phyloP scores from a whole-genome alignment of 2,888 invertebrate species.

The Volucella zonaria region DNA sequence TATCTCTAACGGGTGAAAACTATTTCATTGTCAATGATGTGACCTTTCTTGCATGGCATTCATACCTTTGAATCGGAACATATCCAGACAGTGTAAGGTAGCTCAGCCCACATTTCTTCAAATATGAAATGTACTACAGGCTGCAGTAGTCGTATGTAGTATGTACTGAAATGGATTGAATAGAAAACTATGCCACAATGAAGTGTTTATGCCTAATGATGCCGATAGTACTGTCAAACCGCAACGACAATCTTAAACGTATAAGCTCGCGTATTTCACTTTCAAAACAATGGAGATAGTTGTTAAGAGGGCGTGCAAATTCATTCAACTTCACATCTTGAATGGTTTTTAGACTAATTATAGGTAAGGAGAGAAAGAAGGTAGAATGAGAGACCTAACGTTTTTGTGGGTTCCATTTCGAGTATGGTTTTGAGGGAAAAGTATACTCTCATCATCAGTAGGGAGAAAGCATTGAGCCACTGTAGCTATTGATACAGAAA shows the following conservation, averaged over 20 bases:
- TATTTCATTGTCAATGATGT: constrained; percentile 70
- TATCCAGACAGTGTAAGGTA: neutral
- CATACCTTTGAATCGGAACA: no score
- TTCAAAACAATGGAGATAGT: constrained; percentile 63
- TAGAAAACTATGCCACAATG: constrained; percentile 53
- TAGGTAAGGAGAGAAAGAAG: constrained; percentile 1
- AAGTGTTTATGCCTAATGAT: constrained; percentile 29
- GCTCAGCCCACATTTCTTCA: constrained; percentile 44
- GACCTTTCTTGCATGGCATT: constrained; percentile 58
- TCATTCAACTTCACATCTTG: constrained; percentile 41
- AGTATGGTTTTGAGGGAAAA: constrained; percentile 46
- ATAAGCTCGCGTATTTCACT: constrained; percentile 26
- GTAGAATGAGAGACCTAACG: constrained; percentile 38
- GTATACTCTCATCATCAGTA: constrained; percentile 28
- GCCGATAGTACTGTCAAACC: constrained; percentile 50
- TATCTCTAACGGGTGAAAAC: constrained; percentile 20
- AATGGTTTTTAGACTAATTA: constrained; percentile 56
- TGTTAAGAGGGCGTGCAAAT: constrained; percentile 39
- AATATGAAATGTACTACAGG: constrained; percentile 31
- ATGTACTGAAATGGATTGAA: constrained; percentile 3
- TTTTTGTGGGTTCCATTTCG: constrained; percentile 11
- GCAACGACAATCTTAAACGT: constrained; percentile 45
- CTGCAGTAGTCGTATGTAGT: neutral
- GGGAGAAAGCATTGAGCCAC: constrained; percentile 53
- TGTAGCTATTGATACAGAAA: constrained; percentile 57